Percentiles rank a stretch among this genome's conserved stretches.
Conservation (phyloP, 2,113 vertebrate genomes). For the Stictonetta naevosa region DNA sequence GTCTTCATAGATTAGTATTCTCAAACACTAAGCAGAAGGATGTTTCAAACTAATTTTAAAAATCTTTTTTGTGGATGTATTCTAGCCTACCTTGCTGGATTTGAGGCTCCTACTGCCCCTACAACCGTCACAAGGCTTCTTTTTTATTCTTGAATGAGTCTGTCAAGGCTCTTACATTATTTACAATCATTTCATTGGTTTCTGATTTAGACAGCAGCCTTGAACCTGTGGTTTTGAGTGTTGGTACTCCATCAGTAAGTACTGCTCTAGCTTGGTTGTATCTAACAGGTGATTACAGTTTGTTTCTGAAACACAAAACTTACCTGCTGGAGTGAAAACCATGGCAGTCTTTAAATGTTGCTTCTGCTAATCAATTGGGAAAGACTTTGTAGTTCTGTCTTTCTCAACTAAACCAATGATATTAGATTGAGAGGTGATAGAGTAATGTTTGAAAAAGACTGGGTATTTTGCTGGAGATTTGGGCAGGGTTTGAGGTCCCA, state of each 20-base stretch:
- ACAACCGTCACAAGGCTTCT: rapidly evolving
- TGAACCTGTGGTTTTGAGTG: background rate
- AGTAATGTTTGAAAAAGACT: background rate
- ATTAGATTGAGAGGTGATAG: background rate
- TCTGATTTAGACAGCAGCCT: background rate
- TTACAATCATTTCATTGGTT: background rate
- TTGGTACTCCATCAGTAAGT: background rate
- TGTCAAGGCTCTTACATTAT: background rate
- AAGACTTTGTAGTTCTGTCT: background rate
- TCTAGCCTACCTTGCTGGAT: background rate
- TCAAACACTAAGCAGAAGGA: background rate
- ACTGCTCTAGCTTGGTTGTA: background rate
- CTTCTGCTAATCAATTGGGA: background rate
- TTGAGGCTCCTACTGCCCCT: background rate
- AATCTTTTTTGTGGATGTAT: background rate
- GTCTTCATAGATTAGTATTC: background rate
- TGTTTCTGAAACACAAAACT: background rate
- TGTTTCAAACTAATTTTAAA: background rate
- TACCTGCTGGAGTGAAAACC: background rate
- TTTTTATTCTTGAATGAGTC: background rate
- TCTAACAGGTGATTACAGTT: background rate
- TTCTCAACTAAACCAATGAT: background rate
- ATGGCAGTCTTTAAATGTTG: background rate
- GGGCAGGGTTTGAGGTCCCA: background rate
- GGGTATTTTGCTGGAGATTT: background rate